Conservation (phyloP, 2,797 vertebrate species). For the Choloepus didactylus region DNA sequence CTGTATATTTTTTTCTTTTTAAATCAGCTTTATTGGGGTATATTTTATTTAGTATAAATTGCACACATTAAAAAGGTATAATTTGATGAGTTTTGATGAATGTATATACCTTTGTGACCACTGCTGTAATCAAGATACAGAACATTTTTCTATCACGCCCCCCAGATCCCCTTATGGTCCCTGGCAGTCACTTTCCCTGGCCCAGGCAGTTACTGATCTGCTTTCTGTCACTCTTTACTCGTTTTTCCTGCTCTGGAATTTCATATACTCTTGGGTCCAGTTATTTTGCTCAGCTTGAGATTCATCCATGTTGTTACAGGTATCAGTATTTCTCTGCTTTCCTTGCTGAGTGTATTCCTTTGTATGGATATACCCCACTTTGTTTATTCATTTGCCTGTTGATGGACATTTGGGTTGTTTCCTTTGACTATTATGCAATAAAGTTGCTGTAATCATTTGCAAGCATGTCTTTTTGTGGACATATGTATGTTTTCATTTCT, state of each 20-base stretch:
- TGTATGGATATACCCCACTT: background rate
- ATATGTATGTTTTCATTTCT: background rate
- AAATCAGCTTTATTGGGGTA: background rate
- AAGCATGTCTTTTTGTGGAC: background rate
- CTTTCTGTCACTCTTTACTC: background rate
- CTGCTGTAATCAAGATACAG: background rate
- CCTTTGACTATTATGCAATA: background rate
- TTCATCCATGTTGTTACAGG: background rate
- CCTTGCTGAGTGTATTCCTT: background rate
- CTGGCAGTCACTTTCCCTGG: background rate
- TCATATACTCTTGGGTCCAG: background rate
- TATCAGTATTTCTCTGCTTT: background rate
- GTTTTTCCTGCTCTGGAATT: background rate
- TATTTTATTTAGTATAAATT: constrained; percentile 11
- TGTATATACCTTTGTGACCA: background rate
- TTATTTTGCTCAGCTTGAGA: background rate
- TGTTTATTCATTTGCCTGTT: background rate
- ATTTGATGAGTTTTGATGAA: constrained; percentile 7
- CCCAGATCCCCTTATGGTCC: background rate
- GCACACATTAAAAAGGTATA: background rate
- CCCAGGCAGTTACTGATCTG: background rate
- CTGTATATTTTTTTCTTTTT: constrained; percentile 12
- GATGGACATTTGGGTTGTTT: background rate
- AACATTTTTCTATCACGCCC: background rate
- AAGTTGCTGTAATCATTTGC: background rate